Percentiles rank a stretch among this genome's conserved stretches.
phyloP scores from a whole-genome alignment of 1,140 invertebrate species.

The Aricia agestis region DNA sequence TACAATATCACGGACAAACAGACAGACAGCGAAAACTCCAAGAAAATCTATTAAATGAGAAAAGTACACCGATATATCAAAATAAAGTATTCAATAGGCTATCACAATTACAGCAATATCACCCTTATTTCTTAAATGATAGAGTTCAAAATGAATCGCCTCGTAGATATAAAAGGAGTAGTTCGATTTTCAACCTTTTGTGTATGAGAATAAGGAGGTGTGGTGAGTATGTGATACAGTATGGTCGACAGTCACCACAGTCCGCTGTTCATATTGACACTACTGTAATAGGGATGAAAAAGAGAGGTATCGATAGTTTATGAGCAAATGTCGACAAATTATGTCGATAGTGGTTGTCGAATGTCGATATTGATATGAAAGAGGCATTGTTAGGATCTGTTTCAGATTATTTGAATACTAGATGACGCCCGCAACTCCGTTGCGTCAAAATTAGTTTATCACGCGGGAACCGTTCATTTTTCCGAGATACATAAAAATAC shows the following conservation, averaged over 20 bases:
- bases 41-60: slow-evolving; percentile 10
- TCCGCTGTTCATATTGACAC: slow-evolving; percentile 33
- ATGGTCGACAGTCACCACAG: slow-evolving; percentile 27
- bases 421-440: no score
- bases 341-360: no score
- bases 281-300: slow-evolving; percentile 19
- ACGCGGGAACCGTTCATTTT: no score
- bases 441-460: no score
- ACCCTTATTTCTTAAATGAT: not conserved
- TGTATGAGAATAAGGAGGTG: not conserved
- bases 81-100: slow-evolving; percentile 5
- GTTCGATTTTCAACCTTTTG: not conserved
- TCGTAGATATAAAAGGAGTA: not conserved
- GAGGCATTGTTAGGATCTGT: no score
- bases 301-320: slow-evolving; percentile 4
- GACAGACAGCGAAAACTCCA: not conserved
- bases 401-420: no score
- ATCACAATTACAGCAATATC: not conserved
- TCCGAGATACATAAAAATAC: no score
- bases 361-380: no score
- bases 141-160: not conserved
- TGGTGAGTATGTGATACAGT: not conserved
- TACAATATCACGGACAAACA: not conserved
- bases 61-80: slow-evolving; percentile 1
- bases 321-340: no score